phyloP scores from a whole-genome alignment of 2,797 vertebrate species.

The Setipinna tenuifilis region DNA sequence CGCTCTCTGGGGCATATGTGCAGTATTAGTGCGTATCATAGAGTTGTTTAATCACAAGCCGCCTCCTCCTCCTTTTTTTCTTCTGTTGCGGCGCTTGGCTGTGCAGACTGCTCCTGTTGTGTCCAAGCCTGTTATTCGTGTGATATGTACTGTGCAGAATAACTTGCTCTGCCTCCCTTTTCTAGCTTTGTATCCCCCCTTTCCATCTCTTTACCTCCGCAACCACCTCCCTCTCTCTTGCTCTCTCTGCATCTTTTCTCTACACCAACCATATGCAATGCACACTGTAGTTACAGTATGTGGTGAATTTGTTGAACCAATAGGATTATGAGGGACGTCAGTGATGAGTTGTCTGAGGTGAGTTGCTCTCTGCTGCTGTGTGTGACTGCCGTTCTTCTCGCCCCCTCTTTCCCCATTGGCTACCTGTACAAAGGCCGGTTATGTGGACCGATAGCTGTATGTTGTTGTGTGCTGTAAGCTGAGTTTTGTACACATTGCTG shows the following conservation, averaged over 20 bases:
- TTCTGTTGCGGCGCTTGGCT: neutral
- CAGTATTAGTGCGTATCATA: neutral
- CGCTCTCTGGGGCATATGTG: neutral
- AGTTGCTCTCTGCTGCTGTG: conserved; percentile 43
- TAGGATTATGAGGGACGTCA: neutral
- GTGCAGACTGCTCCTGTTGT: neutral
- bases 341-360: conserved; percentile 18
- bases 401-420: conserved; percentile 53
- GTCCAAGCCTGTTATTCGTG: conserved; percentile 14
- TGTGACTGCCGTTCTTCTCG: conserved; percentile 21
- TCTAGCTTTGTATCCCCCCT: conserved; percentile 7
- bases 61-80: neutral
- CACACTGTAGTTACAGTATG: neutral
- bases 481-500: neutral
- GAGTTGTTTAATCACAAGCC: conserved; percentile 19
- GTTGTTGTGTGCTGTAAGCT: neutral
- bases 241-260: conserved; percentile 28
- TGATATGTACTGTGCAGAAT: neutral
- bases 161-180: neutral
- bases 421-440: neutral
- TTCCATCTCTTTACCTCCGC: conserved; percentile 45
- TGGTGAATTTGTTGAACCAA: neutral
- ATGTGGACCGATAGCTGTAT: neutral
- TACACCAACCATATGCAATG: neutral
- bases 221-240: conserved; percentile 23